These are phyloP conservation scores for Myotis myotis DNA, from an alignment of 2,797 vertebrate genomes.

Conservation along the genomic window DNA sequence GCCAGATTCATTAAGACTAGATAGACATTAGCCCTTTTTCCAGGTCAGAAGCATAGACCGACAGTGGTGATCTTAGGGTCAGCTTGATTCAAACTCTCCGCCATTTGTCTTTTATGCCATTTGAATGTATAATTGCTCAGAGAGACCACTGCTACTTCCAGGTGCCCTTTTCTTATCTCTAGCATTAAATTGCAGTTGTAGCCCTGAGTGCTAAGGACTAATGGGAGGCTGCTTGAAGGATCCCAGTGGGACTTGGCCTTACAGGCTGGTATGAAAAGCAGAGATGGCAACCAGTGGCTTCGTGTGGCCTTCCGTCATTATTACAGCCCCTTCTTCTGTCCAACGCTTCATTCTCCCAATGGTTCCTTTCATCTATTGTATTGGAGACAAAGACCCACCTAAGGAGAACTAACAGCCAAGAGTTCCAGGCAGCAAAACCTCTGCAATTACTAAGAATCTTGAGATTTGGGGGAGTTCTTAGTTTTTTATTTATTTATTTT, in stretches of 20 bases:
- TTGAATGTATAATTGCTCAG: slow-evolving; percentile 12
- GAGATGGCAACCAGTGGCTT: slow-evolving; percentile 47
- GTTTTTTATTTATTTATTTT: not conserved
- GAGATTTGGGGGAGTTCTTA: not conserved
- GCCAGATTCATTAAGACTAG: not conserved
- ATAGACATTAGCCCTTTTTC: not conserved
- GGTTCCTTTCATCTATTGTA: fast-evolving
- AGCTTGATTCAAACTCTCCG: not conserved
- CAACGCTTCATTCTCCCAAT: not conserved
- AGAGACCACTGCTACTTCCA: slow-evolving; percentile 57
- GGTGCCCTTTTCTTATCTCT: slow-evolving; percentile 12
- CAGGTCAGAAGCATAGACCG: not conserved
- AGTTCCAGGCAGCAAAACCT: slow-evolving; percentile 24
- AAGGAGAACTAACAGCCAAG: not conserved
- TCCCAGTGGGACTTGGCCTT: not conserved
- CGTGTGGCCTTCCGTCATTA: not conserved
- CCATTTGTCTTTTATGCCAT: not conserved
- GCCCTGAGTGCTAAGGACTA: slow-evolving; percentile 63
- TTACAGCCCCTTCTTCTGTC: slow-evolving; percentile 42
- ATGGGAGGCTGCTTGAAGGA: slow-evolving; percentile 57
- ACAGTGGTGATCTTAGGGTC: not conserved
- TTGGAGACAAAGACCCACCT: slow-evolving; percentile 23
- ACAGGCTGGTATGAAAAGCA: not conserved
- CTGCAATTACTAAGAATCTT: slow-evolving; percentile 19
- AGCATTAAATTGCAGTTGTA: slow-evolving; percentile 60